Evolutionary conservation across 2,888 invertebrate genomes (phyloP), one percentile per base, ranked within the genome.

Genomic region (Sarcophaga caerulescens): DNA sequence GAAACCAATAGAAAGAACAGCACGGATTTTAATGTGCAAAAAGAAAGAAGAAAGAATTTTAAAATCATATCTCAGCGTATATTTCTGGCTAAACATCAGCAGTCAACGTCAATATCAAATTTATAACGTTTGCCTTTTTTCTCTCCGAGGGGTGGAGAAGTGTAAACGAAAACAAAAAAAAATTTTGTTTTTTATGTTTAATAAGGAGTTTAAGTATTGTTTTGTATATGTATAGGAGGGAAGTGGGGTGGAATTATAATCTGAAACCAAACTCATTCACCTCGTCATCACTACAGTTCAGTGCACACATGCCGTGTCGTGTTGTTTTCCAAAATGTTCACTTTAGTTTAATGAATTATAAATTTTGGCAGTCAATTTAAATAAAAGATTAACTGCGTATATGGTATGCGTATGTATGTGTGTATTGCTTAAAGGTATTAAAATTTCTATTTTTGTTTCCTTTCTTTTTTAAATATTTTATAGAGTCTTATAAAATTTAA

Each of bases 291-390:
- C 35, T 19, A 52, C 47, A 52, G 52, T 52, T 52, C 52, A 52
- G 52, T 23, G 4, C 45, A 47, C 45, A 23, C 11, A 14, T 66
- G 66, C 66, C 5, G 35, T 10, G 35, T 35, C 2, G 8, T 35
- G 35, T 6, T 35, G 23, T 11, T 21, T 47, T 68, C 62, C 44
- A 62, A 62, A 81, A 10, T 74, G 19, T 66, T 75, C 21, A 68
- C 74, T 52, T 81, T 62, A 60, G 35, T 68, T 74, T 68, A 66
- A 81, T 81, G 74, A 60, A 47, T 66, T 73, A 73, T 80, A 59
- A 73, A 80, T 23, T 62, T 35, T 10, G 35, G 10, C 8, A 35
- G 10, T 35, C 35, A 35, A 35, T 35, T 62, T 35, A 44, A 77
- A 60, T 63, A 35, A 63, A 47, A 8, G 63, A 12, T 45, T 14